phyloP scores from a whole-genome alignment of 2,113 vertebrate genomes.

The Catharus bicknelli region DNA sequence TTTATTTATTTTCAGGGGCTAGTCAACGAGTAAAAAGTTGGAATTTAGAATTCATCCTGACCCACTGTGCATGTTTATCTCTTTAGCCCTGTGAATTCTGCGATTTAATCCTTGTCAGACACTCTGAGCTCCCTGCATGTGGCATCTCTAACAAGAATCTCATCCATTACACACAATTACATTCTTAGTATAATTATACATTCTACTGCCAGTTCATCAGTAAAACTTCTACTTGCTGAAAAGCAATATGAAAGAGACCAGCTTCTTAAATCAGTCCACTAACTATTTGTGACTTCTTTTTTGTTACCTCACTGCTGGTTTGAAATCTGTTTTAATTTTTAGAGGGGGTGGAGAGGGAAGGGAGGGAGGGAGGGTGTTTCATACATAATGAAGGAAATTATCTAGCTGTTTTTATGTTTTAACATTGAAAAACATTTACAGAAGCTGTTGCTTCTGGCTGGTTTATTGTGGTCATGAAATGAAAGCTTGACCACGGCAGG shows the following conservation, averaged over 20 bases:
- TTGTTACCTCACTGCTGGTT: not conserved
- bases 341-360: accelerated
- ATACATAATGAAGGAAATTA: not conserved
- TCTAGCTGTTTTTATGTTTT: not conserved
- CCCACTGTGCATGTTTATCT: not conserved
- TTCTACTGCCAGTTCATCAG: not conserved
- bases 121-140: not conserved
- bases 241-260: not conserved
- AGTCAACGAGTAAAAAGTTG: not conserved
- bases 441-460: not conserved
- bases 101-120: not conserved
- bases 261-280: not conserved
- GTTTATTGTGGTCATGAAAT: not conserved
- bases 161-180: not conserved
- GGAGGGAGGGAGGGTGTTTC: accelerated
- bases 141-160: not conserved
- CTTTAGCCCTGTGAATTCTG: not conserved
- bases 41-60: not conserved
- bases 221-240: not conserved
- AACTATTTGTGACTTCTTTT: not conserved
- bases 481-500: not conserved
- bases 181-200: not conserved
- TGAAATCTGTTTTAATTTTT: not conserved
- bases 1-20: not conserved
- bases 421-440: not conserved